A percentile compares a stretch with the other conserved stretches of the same genome.
phyloP scores from a whole-genome alignment of 2,888 invertebrate genomes.

The Diarsia mendica region DNA sequence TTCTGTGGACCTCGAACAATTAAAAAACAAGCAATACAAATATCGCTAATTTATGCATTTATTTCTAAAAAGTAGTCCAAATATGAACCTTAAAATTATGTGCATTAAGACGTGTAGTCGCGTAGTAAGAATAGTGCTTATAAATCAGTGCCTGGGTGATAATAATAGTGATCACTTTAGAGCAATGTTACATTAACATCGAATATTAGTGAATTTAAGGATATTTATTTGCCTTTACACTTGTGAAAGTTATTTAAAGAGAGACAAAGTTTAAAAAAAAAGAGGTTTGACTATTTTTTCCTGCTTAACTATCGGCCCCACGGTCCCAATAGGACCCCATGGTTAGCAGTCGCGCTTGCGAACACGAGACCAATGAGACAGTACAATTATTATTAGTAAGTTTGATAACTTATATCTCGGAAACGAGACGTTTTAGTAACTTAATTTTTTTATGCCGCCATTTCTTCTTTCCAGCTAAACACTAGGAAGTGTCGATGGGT shows the following conservation, averaged over 20 bases:
- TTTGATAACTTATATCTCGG: not conserved
- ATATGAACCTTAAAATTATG: conserved; percentile 31
- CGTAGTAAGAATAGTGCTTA: conserved; percentile 57
- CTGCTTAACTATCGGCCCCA: not conserved
- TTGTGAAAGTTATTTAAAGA: conserved; percentile 20
- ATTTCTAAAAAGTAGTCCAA: conserved; percentile 3
- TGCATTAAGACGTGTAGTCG: conserved; percentile 30
- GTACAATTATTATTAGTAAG: not conserved
- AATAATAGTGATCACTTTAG: conserved; percentile 33
- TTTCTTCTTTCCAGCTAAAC: too few relatives aligned
- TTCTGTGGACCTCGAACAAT: not conserved
- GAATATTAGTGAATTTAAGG: conserved; percentile 40
- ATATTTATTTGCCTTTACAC: conserved; percentile 40
- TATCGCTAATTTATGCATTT: conserved; percentile 14
- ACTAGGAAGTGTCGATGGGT: too few relatives aligned
- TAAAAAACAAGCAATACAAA: not conserved
- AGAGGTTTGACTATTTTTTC: not conserved
- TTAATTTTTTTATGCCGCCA: too few relatives aligned
- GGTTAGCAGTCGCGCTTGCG: not conserved
- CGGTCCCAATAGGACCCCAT: not conserved
- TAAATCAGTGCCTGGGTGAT: conserved; percentile 57
- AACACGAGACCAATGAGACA: not conserved
- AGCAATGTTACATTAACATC: conserved; percentile 56
- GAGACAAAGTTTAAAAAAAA: not conserved
- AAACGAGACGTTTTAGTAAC: too few relatives aligned